These are phyloP conservation scores for Drosophila paracracens DNA, from an alignment of 2,888 invertebrate genomes.

Conservation along the genomic window DNA sequence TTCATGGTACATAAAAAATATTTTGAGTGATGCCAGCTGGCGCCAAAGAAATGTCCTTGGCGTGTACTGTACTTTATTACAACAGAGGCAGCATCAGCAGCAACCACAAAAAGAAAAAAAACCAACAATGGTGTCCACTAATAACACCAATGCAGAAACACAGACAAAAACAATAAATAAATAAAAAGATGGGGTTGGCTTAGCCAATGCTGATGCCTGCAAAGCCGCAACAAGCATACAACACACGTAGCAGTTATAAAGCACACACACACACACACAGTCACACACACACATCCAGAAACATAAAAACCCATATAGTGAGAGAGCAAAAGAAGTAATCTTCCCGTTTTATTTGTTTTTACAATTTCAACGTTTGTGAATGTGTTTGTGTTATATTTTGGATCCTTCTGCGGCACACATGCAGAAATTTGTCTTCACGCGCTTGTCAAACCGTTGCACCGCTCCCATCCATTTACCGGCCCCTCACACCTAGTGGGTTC, in stretches of 20 bases:
- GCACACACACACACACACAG: slow-evolving; percentile 42
- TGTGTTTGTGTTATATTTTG: slow-evolving; percentile 36
- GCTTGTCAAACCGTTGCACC: slow-evolving; percentile 77
- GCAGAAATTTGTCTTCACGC: slow-evolving; percentile 78
- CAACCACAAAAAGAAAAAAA: slow-evolving; percentile 6
- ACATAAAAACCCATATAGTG: slow-evolving; percentile 22
- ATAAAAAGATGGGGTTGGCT: slow-evolving; percentile 74
- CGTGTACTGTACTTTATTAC: slow-evolving; percentile 71
- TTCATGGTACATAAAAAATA: slow-evolving; percentile 41
- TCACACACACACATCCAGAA: slow-evolving; percentile 3
- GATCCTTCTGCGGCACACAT: slow-evolving; percentile 60
- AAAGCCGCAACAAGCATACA: slow-evolving; percentile 70
- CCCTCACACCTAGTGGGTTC: slow-evolving; percentile 36
- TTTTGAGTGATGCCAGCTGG: slow-evolving; percentile 74
- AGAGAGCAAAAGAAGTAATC: slow-evolving; percentile 49
- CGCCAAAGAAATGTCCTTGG: slow-evolving; percentile 50
- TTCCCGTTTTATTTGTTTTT: slow-evolving; percentile 72
- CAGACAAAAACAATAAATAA: slow-evolving; percentile 79
- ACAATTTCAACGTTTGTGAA: slow-evolving; percentile 59
- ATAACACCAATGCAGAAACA: slow-evolving; percentile 78
- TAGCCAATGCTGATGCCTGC: slow-evolving; percentile 65
- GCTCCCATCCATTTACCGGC: slow-evolving; percentile 71
- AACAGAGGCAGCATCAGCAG: slow-evolving; percentile 24
- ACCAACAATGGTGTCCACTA: slow-evolving; percentile 54
- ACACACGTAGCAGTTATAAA: slow-evolving; percentile 71